These are phyloP conservation scores for Melanotaenia duboulayi DNA, from an alignment of 2,113 vertebrate species.

Conservation along the genomic window DNA sequence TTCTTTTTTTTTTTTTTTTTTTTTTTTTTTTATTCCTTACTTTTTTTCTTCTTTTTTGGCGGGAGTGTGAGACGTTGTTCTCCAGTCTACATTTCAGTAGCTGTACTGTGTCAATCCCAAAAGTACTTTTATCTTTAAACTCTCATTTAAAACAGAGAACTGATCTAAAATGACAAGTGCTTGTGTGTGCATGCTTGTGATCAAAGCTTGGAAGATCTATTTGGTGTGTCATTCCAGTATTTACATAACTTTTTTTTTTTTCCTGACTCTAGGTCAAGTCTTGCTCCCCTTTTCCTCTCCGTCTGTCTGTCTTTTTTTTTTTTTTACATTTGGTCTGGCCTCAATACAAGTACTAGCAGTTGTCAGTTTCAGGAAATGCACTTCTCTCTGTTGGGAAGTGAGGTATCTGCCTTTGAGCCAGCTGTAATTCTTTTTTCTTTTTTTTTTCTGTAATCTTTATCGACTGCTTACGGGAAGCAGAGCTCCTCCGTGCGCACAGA, in stretches of 20 bases:
- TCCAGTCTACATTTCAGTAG: constrained; percentile 31
- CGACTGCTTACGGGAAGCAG: constrained; percentile 70
- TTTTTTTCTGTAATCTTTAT: constrained; percentile 48
- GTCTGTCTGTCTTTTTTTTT: constrained; percentile 37
- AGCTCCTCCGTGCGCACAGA: constrained; percentile 44
- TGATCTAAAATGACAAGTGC: constrained; percentile 34
- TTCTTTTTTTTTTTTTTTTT: constrained; percentile 4
- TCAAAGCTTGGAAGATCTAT: constrained; percentile 30
- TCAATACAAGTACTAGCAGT: constrained; percentile 53
- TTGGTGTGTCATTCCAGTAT: constrained; percentile 46
- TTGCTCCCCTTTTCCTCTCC: constrained; percentile 17
- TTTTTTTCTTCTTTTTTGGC: too few species aligned
- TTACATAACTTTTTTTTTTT: constrained; percentile 38
- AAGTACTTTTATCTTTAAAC: constrained; percentile 37
- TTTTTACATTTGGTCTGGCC: constrained; percentile 55
- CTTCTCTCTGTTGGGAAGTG: constrained; percentile 76
- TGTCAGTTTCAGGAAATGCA: constrained; percentile 81
- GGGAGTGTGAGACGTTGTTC: constrained; percentile 5
- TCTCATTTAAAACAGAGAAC: constrained; percentile 14
- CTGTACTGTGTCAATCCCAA: constrained; percentile 43
- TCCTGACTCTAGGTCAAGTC: constrained; percentile 46
- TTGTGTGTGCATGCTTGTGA: neutral
- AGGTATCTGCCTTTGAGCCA: constrained; percentile 64
- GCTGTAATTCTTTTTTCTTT: constrained; percentile 14
- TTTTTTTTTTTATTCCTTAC: neutral